Evolutionary conservation across 2,888 invertebrate species (phyloP).

Genomic region (Dermolepida albohirtum): DNA sequence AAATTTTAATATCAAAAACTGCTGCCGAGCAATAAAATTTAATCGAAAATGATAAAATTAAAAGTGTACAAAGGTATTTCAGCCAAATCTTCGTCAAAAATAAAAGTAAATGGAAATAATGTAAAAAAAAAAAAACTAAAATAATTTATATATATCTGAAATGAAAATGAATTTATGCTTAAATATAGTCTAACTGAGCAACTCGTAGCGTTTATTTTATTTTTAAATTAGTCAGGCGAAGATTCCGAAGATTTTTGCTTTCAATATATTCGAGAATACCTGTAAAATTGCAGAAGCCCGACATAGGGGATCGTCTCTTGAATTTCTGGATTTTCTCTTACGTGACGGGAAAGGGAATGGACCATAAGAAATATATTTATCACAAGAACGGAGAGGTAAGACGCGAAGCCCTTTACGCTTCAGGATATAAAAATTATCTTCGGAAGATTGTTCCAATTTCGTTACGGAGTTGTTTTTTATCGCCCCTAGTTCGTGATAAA

Average conservation of each 20-base stretch:
- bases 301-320: slow-evolving; percentile 13
- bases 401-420: slow-evolving; percentile 4
- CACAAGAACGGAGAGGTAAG: slow-evolving; percentile 9
- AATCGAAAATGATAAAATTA: too few relatives aligned
- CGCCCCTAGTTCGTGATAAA: slow-evolving; percentile 30
- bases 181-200: too few relatives aligned
- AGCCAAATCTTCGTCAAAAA: too few relatives aligned
- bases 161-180: too few relatives aligned
- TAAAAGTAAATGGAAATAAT: too few relatives aligned
- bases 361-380: slow-evolving; percentile 32
- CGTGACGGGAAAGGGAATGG: slow-evolving; percentile 33
- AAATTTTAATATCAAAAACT: too few relatives aligned
- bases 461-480: slow-evolving; percentile 33
- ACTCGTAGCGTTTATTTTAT: too few relatives aligned
- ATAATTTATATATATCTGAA: too few relatives aligned
- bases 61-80: too few relatives aligned
- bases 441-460: slow-evolving; percentile 37
- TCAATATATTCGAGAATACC: slow-evolving; percentile 30
- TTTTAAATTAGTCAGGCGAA: too few relatives aligned
- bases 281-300: slow-evolving; percentile 24
- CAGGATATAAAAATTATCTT: slow-evolving; percentile 35
- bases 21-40: too few relatives aligned
- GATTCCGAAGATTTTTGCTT: slow-evolving; percentile 17
- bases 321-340: slow-evolving; percentile 23
- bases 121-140: too few relatives aligned